These are phyloP conservation scores for Phylloscopus trochiloides DNA, from an alignment of 2,113 vertebrate species.

Conservation along the genomic window DNA sequence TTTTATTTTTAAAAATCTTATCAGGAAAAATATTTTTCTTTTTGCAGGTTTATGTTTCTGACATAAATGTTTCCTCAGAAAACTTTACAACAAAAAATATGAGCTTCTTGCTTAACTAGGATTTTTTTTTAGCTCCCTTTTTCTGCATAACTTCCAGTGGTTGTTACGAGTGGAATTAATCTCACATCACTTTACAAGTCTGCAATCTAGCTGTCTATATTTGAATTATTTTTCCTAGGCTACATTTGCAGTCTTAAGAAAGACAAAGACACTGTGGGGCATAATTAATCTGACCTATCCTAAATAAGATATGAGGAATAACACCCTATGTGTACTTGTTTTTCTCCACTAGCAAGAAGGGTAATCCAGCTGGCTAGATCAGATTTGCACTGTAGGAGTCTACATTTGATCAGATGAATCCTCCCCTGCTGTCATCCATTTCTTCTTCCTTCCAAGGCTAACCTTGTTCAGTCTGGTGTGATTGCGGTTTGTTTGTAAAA, in stretches of 20 bases:
- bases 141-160: not conserved
- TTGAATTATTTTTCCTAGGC: not conserved
- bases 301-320: conserved; percentile 38
- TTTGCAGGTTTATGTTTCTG: not conserved
- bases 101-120: not conserved
- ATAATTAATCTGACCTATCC: conserved; percentile 54
- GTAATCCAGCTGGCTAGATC: conserved; percentile 39
- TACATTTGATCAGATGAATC: conserved; percentile 44
- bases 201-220: not conserved
- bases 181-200: not conserved
- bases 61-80: not conserved
- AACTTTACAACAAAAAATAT: not conserved
- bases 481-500: not conserved
- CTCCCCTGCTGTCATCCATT: conserved; percentile 11
- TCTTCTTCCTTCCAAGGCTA: conserved; percentile 27
- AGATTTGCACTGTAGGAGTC: conserved; percentile 48
- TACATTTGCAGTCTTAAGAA: not conserved
- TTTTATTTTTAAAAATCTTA: not conserved
- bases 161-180: not conserved
- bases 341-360: conserved; percentile 22
- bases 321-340: conserved; percentile 36
- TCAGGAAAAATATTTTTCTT: not conserved
- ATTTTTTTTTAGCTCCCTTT: not conserved
- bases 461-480: not conserved
- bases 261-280: conserved; percentile 22